phyloP scores from a whole-genome alignment of 1,140 invertebrate genomes.

The Drosophila auraria region DNA sequence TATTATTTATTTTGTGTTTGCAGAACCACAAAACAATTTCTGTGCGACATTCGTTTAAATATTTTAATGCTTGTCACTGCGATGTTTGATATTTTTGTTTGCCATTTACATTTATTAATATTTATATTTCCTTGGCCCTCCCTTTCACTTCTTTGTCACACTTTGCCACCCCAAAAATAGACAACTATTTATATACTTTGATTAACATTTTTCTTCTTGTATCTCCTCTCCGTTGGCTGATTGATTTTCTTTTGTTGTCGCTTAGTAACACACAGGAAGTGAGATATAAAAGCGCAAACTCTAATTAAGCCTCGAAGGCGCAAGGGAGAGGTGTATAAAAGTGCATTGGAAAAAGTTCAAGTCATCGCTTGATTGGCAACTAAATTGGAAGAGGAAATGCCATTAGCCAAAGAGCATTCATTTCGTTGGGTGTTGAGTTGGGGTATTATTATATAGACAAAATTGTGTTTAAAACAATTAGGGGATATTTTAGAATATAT shows the following conservation, averaged over 20 bases:
- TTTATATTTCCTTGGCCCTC: constrained; percentile 45
- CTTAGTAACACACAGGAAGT: constrained; percentile 54
- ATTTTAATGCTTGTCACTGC: constrained; percentile 31
- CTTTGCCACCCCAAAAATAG: not conserved
- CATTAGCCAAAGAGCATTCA: constrained; percentile 46
- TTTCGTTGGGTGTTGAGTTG: not conserved
- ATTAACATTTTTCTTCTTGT: constrained; percentile 38
- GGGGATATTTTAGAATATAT: not conserved
- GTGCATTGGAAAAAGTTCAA: constrained; percentile 55
- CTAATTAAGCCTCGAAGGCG: constrained; percentile 63
- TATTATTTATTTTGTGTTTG: constrained; percentile 28
- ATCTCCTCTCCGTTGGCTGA: constrained; percentile 16
- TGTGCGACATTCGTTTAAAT: constrained; percentile 34
- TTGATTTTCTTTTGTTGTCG: constrained; percentile 44
- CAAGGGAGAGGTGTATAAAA: constrained; percentile 31
- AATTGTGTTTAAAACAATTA: constrained; percentile 22
- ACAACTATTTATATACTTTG: constrained; percentile 38
- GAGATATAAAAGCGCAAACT: constrained; percentile 66
- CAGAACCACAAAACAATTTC: constrained; percentile 15
- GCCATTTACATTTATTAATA: constrained; percentile 54
- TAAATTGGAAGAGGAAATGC: constrained; percentile 63
- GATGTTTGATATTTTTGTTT: constrained; percentile 7
- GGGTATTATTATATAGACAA: constrained; percentile 8
- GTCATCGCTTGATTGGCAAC: constrained; percentile 71
- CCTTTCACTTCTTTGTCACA: not conserved